Conservation (phyloP, 2,888 invertebrate species). For the Ormyrus labotus region DNA sequence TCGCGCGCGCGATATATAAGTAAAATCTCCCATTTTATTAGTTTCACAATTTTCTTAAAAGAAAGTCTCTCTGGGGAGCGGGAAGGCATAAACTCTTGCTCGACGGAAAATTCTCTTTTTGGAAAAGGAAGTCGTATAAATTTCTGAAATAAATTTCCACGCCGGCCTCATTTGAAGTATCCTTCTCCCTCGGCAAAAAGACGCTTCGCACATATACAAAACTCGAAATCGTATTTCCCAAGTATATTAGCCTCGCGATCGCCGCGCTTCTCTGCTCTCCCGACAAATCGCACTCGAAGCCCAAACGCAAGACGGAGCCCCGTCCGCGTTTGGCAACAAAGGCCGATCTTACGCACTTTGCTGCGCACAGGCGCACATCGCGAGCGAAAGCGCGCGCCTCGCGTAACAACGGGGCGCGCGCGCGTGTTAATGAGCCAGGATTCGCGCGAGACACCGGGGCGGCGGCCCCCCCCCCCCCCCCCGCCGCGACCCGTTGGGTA, state of each 20-base stretch:
- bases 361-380: too few relatives aligned
- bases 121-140: neutral
- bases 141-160: neutral
- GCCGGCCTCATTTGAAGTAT: too few relatives aligned
- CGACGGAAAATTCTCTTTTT: neutral
- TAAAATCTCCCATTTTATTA: too few relatives aligned
- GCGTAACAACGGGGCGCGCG: neutral
- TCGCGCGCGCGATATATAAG: too few relatives aligned
- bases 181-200: too few relatives aligned
- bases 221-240: too few relatives aligned
- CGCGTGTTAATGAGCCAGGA: slow-evolving; percentile 64
- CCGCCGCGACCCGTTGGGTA: neutral
- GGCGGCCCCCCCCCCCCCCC: neutral
- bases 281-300: neutral
- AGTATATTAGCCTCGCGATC: neutral
- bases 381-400: too few relatives aligned
- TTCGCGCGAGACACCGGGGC: slow-evolving; percentile 54
- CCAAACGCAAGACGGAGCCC: neutral
- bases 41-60: too few relatives aligned
- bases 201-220: too few relatives aligned
- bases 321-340: neutral
- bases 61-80: too few relatives aligned
- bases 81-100: too few relatives aligned
- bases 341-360: too few relatives aligned
- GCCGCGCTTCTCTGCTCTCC: neutral